Conservation (phyloP, 2,113 vertebrate genomes). For the Dromiciops gliroides region DNA sequence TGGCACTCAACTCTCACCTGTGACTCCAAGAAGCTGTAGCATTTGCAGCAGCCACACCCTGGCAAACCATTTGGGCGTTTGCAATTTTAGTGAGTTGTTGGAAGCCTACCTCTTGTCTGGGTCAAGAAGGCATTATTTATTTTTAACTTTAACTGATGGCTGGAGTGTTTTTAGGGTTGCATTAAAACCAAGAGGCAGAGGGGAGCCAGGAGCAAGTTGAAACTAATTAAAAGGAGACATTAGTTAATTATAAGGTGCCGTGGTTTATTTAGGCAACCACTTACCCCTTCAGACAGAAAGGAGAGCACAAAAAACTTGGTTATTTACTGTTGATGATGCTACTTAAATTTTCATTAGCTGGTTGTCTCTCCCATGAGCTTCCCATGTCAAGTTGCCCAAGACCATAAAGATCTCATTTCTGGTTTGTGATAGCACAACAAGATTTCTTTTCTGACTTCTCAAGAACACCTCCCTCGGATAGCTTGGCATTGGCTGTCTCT, state of each 20-base stretch:
- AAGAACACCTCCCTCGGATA: not conserved
- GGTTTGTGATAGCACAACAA: not conserved
- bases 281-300: not conserved
- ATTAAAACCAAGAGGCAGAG: not conserved
- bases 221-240: not conserved
- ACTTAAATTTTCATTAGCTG: not conserved
- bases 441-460: not conserved
- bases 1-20: not conserved
- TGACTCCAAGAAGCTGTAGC: not conserved
- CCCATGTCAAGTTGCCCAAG: not conserved
- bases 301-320: not conserved
- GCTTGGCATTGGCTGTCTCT: not conserved
- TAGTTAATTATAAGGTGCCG: not conserved
- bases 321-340: not conserved
- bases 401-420: not conserved
- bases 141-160: not conserved
- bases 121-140: not conserved
- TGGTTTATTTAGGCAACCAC: not conserved
- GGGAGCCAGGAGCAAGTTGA: not conserved
- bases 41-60: not conserved
- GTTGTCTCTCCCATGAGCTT: not conserved
- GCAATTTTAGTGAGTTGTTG: not conserved
- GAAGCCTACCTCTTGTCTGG: not conserved
- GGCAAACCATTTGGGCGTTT: not conserved
- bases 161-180: not conserved